Evolutionary conservation across 2,113 vertebrate genomes (phyloP).

Genomic region (Bubo blakistoni): DNA sequence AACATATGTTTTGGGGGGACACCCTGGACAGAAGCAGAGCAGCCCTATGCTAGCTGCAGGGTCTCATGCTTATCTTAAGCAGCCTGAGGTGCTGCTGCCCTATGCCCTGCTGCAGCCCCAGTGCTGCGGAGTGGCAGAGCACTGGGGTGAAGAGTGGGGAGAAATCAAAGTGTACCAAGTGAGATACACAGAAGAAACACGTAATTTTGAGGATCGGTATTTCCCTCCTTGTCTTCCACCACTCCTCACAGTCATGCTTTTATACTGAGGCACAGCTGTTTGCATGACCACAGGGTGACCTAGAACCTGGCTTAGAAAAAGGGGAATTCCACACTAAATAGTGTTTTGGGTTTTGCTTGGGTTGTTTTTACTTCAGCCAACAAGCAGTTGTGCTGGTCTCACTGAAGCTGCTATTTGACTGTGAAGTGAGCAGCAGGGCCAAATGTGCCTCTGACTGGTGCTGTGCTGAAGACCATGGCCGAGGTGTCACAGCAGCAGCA

Average conservation of each 20-base stretch:
- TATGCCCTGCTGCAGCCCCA: not conserved
- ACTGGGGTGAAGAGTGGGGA: not conserved
- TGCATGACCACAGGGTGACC: not conserved
- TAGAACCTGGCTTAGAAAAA: not conserved
- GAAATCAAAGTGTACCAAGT: not conserved
- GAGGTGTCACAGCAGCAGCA: not conserved
- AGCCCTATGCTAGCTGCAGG: not conserved
- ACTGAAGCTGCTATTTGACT: not conserved
- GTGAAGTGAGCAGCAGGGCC: not conserved
- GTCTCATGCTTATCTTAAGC: not conserved
- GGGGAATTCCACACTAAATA: not conserved
- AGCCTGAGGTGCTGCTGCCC: not conserved
- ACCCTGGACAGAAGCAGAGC: not conserved
- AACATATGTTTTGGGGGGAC: not conserved
- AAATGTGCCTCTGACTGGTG: not conserved
- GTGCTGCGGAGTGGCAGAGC: not conserved
- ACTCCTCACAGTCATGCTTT: not conserved
- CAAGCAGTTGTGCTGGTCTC: not conserved
- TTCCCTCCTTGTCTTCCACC: not conserved
- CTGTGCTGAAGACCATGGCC: fast-evolving
- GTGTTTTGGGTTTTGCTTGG: not conserved
- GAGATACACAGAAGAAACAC: not conserved
- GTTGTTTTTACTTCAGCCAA: not conserved
- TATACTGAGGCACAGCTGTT: not conserved
- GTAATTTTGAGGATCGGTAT: not conserved